Base-by-base conservation (phyloP, 2,888 invertebrate genomes). In the Xylocampa areola region DNA sequence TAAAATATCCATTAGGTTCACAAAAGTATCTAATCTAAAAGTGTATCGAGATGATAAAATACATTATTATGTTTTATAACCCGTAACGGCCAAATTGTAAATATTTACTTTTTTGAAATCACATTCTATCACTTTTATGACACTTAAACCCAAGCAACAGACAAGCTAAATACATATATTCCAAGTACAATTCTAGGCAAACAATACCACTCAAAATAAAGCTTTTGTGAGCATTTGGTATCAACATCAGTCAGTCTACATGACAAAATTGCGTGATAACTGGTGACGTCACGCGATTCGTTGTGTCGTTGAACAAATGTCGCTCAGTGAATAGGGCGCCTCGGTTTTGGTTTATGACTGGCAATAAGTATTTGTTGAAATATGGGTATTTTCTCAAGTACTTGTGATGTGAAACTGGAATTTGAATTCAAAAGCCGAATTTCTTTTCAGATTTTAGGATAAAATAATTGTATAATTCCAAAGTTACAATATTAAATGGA, bases 221-320 rank as follows among this genome's bases (percentile, higher is more conserved):
- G 30, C 43, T 62, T 25, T 55, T 65, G 23, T 32, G 45, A 55
- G 44, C 27, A 55, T 62, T 49, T 55, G 63, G 49, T 39, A 49
- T 44, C 11, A 54, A 40, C 52, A 54, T 44, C 40, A 68, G 30
- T 62, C 63, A 62, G 49, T 64, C 53, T 53, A 47, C 32, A 61
- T 53, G 62, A 49, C 36, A 37, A 62, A 49, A 65, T 49, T 33
- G 48, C 68, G 49, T 65, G 63, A 49, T 55, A 50, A 45, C 68
- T 32, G 49, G 25, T 25, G 29, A 13, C 54, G 68, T 65, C 68
- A 68, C 68, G 55, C 62, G 11, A 68, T 61, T 49, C 48, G 4
- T 25, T 30, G 47, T 52, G 67, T 40, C 53, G 13, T 40, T 30
- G 62, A 62, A 64, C 53, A 69, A 59, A 64, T 59, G 33, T 33